Percentiles rank a stretch among this genome's conserved stretches.
phyloP scores from a whole-genome alignment of 2,797 vertebrate species.

The Sebastes itinus region DNA sequence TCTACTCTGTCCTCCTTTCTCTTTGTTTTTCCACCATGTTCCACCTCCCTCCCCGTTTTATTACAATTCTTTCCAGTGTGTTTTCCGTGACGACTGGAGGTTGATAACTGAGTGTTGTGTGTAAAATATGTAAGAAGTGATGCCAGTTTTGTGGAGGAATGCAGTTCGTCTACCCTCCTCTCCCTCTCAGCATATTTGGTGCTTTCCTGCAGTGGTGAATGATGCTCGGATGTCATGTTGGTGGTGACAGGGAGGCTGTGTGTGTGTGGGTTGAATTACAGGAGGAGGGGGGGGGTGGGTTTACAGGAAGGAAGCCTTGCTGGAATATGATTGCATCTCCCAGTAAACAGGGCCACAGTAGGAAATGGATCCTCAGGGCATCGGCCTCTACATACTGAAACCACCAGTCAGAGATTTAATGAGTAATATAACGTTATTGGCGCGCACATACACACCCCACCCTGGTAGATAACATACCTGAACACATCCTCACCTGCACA shows the following conservation, averaged over 20 bases:
- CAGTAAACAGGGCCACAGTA: constrained; percentile 72
- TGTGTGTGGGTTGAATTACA: constrained; percentile 31
- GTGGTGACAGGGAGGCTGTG: background rate
- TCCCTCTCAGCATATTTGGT: background rate
- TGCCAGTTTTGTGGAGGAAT: constrained; percentile 39
- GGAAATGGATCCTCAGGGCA: constrained; percentile 72
- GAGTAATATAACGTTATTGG: background rate
- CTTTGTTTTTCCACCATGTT: background rate
- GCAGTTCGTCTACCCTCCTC: constrained; percentile 6
- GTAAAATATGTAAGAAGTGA: background rate
- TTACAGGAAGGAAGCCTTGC: constrained; percentile 78
- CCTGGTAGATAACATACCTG: constrained; percentile 2
- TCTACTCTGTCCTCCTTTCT: background rate
- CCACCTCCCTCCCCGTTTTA: background rate
- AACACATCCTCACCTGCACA: constrained; percentile 1
- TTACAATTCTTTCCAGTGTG: background rate
- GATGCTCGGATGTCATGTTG: constrained; percentile 9
- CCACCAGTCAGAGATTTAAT: constrained; percentile 11
- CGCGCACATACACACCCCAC: background rate
- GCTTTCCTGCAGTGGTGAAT: constrained; percentile 29
- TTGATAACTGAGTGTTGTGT: background rate
- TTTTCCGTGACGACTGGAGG: background rate
- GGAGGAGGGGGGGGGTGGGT: background rate
- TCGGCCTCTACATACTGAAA: background rate
- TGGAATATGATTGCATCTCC: constrained; percentile 79